Evolutionary conservation across 2,797 vertebrate genomes (phyloP).

Genomic region (Acipenser transmontanus): DNA sequence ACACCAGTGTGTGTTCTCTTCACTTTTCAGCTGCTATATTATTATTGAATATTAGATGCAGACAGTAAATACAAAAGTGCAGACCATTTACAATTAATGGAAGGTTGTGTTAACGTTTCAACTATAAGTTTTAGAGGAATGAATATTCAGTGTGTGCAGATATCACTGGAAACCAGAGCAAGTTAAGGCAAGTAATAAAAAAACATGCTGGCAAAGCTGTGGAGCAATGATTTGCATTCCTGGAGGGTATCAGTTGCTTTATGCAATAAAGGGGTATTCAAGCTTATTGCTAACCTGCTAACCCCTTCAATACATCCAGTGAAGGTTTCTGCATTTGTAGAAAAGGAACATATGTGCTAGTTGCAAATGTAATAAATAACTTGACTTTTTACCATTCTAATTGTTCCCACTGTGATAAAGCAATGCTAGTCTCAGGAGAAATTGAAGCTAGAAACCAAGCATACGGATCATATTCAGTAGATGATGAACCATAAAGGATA

Average conservation of each 20-base stretch:
- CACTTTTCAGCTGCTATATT: no score
- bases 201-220: not conserved
- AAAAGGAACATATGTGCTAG: not conserved
- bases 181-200: not conserved
- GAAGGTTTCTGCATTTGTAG: not conserved
- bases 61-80: no score
- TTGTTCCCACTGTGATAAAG: conserved; percentile 10
- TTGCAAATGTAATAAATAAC: conserved; percentile 1
- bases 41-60: no score
- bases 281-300: not conserved
- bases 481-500: not conserved
- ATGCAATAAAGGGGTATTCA: not conserved
- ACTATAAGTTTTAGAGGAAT: no score
- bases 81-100: no score
- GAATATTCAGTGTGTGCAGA: not conserved
- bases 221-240: not conserved
- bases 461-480: conserved; percentile 1
- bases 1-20: no score
- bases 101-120: no score
- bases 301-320: not conserved
- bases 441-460: not conserved
- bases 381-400: not conserved
- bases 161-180: not conserved
- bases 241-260: not conserved
- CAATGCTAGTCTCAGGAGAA: not conserved